Base-by-base conservation (phyloP, 2,113 vertebrate genomes). In the Pampusana beccarii region DNA sequence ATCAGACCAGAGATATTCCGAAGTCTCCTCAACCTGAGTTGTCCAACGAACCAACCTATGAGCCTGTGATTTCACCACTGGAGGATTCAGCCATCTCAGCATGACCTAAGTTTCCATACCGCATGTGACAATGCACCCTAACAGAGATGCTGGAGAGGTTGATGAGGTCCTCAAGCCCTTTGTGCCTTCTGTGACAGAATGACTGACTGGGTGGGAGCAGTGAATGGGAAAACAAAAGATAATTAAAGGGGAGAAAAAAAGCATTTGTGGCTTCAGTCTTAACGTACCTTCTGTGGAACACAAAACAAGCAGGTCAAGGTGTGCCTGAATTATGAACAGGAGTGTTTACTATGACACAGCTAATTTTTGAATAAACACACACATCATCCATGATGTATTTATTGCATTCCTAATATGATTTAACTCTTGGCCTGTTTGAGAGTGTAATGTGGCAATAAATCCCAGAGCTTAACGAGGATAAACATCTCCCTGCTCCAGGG, bases 381-480 rank as follows among this genome's bases (percentile, higher is more conserved):
- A 3, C 2, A 50, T 61, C 91, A 67, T 65, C 48, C 36, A 16
- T 26, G 61, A 85, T 16, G 21, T 51, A 64, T 87, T 82, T 28
- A 33, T 93, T 64, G 40, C 5, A 10, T 25, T 56, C 71, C 62
- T 93, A 86, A 94, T 13, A 8, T 0, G 15, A 90, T 93, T 95
- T 92, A 56, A 24, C 56, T 78, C 67, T 71, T 67, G 87, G 57
- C 57, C 46, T 66, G 51, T 28, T 62, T 5, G 36, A 61, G 51
- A 70, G 50, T 9, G 38, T 73, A 28, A 50, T 50, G 36, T 33
- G 53, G 58, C 50, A 34, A 90, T 90, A 90, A 96, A 96, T 91
- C 86, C 67, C 61, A 71, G 54, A 29, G 29, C 46, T 88, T 4
- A 50, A n/a, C 54, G 20, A 42, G 79, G 36, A 70, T 20, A 54